phyloP scores from a whole-genome alignment of 2,113 vertebrate species.

The Albula glossodonta region DNA sequence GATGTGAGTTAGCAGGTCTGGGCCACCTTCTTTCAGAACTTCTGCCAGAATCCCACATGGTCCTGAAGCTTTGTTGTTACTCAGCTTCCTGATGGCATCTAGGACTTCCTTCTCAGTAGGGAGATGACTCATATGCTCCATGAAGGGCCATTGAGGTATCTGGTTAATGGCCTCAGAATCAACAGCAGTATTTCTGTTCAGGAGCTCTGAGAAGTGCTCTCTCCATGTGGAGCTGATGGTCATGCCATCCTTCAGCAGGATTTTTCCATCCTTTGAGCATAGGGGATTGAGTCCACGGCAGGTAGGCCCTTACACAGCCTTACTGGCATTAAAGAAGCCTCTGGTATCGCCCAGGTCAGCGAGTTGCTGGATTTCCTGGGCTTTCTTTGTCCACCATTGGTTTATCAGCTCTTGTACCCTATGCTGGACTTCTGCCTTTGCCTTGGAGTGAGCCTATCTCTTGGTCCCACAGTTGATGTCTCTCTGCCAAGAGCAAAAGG shows the following conservation, averaged over 20 bases:
- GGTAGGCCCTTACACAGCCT: slow-evolving; percentile 20
- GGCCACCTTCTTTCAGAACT: slow-evolving; percentile 8
- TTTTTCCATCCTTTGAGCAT: slow-evolving; percentile 17
- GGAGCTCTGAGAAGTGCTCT: slow-evolving; percentile 2
- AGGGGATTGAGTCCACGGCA: slow-evolving; percentile 12
- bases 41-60: not conserved
- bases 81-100: slow-evolving; percentile 9
- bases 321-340: slow-evolving; percentile 20
- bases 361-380: not conserved
- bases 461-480: not conserved
- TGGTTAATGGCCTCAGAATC: not conserved
- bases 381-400: not conserved
- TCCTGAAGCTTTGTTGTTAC: slow-evolving; percentile 8
- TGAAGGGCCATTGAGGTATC: not conserved
- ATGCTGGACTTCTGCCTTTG: not conserved
- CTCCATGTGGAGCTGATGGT: not conserved
- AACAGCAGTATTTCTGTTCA: not conserved
- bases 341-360: not conserved
- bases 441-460: not conserved
- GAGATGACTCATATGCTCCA: not conserved
- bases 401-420: not conserved
- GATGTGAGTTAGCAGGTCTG: not conserved
- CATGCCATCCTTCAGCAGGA: not conserved
- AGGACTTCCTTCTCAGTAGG: not conserved
- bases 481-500: not conserved